Evolutionary conservation across 1,140 invertebrate genomes (phyloP).

Genomic region (Psilanteris sp.): DNA sequence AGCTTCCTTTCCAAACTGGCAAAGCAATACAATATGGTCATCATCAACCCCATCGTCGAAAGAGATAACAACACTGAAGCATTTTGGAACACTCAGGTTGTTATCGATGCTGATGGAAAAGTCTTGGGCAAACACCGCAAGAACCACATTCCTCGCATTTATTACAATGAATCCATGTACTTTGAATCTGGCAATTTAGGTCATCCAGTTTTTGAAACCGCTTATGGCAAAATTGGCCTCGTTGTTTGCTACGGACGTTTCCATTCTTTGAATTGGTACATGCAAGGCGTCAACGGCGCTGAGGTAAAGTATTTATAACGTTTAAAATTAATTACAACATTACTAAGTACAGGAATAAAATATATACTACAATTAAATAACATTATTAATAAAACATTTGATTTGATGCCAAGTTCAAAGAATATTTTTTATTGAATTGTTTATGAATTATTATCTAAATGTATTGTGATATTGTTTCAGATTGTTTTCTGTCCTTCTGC

Average conservation of each 20-base stretch:
- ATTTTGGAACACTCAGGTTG: conserved; percentile 97
- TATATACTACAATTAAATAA: no score
- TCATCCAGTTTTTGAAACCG: conserved; percentile 95
- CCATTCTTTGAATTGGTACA: conserved; percentile 98
- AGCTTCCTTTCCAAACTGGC: conserved; percentile 91
- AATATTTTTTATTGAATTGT: no score
- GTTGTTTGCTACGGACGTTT: conserved; percentile 99
- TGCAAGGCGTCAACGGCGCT: conserved; percentile 98
- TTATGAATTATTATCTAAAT: no score
- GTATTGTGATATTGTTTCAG: no score
- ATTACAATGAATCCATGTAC: conserved; percentile 99
- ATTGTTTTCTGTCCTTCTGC: conserved; percentile 99
- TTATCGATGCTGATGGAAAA: conserved; percentile 92
- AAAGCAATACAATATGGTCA: conserved; percentile 93
- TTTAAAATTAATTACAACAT: conserved; percentile 91
- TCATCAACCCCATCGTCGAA: conserved; percentile 97
- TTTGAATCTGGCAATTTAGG: conserved; percentile 98
- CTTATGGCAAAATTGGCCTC: conserved; percentile 93
- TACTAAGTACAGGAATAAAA: no score
- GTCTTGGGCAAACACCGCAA: conserved; percentile 97
- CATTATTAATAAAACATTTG: no score
- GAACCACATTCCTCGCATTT: conserved; percentile 98
- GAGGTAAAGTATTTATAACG: conserved; percentile 87
- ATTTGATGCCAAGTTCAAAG: no score
- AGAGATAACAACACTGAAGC: conserved; percentile 92